Evolutionary conservation across 1,140 invertebrate species (phyloP).

Genomic region (Latrodectus geometricus): DNA sequence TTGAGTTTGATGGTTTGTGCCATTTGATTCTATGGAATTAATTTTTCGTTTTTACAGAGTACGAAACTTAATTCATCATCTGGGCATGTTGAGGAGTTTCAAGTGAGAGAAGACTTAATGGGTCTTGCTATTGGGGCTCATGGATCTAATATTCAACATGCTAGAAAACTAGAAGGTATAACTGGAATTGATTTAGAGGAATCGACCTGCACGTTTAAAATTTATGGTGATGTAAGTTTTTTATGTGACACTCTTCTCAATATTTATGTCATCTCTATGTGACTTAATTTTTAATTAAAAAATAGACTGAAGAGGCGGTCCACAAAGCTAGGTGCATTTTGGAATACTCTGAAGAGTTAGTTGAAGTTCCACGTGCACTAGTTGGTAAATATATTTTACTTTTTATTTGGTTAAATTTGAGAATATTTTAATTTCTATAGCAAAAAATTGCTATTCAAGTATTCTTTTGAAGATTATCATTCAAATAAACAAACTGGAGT

Average conservation of each 20-base stretch:
- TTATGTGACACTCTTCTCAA: background rate
- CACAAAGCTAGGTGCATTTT: slow-evolving; percentile 91
- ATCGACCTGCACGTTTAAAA: slow-evolving; percentile 94
- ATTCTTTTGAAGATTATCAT: no score
- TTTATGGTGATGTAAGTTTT: slow-evolving; percentile 73
- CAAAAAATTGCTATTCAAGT: no score
- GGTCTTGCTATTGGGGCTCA: slow-evolving; percentile 91
- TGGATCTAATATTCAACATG: slow-evolving; percentile 96
- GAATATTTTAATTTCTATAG: background rate
- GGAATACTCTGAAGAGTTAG: slow-evolving; percentile 95
- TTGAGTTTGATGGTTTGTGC: no score
- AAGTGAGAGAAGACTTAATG: slow-evolving; percentile 95
- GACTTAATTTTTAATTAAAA: background rate
- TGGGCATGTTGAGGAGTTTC: slow-evolving; percentile 89
- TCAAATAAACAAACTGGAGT: no score
- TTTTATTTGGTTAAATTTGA: background rate
- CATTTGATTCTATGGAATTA: background rate
- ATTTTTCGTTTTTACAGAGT: slow-evolving; percentile 28
- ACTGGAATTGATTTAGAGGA: slow-evolving; percentile 97
- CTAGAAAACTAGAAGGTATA: slow-evolving; percentile 92
- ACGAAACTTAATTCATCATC: slow-evolving; percentile 46
- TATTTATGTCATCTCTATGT: background rate
- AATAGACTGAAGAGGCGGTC: slow-evolving; percentile 78
- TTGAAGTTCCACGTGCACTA: slow-evolving; percentile 92
- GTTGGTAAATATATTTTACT: slow-evolving; percentile 74